These are phyloP conservation scores for Brachionichthys hirsutus DNA, from an alignment of 2,113 vertebrate genomes.

Conservation along the genomic window DNA sequence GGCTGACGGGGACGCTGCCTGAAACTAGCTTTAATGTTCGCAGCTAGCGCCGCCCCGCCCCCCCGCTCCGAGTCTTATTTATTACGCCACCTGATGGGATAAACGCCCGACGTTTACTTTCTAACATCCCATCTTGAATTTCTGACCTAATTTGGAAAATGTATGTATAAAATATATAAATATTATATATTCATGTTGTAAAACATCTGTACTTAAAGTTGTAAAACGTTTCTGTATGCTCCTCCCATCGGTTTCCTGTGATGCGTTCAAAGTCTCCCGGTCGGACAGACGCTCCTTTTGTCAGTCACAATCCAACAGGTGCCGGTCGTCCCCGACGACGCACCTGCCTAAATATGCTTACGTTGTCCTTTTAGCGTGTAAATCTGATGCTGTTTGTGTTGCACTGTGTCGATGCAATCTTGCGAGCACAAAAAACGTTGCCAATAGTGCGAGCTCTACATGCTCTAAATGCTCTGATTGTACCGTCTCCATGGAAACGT, in stretches of 20 bases:
- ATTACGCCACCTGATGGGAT: conserved; percentile 67
- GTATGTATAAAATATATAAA: conserved; percentile 73
- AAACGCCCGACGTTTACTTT: conserved; percentile 50
- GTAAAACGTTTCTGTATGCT: too few species aligned
- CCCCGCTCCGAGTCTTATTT: conserved; percentile 66
- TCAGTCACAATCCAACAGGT: conserved; percentile 73
- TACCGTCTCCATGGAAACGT: conserved; percentile 87
- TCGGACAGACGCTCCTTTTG: too few species aligned
- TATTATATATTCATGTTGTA: conserved; percentile 79
- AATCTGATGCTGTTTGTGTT: conserved; percentile 86
- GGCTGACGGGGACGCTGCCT: conserved; percentile 91
- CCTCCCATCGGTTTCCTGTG: too few species aligned
- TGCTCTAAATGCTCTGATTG: conserved; percentile 95
- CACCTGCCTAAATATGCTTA: conserved; percentile 87
- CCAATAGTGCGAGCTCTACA: conserved; percentile 89
- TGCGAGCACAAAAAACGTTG: conserved; percentile 92
- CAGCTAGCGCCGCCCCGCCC: conserved; percentile 60
- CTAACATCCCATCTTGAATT: conserved; percentile 37
- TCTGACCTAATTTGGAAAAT: conserved; percentile 66
- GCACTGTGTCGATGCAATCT: conserved; percentile 99
- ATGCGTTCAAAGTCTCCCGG: too few species aligned
- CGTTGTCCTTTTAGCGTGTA: conserved; percentile 91
- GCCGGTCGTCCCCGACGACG: conserved; percentile 49
- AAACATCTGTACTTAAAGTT: conserved; percentile 76
- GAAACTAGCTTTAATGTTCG: conserved; percentile 83